phyloP scores from a whole-genome alignment of 1,140 invertebrate genomes.

The Onthophagus taurus region DNA sequence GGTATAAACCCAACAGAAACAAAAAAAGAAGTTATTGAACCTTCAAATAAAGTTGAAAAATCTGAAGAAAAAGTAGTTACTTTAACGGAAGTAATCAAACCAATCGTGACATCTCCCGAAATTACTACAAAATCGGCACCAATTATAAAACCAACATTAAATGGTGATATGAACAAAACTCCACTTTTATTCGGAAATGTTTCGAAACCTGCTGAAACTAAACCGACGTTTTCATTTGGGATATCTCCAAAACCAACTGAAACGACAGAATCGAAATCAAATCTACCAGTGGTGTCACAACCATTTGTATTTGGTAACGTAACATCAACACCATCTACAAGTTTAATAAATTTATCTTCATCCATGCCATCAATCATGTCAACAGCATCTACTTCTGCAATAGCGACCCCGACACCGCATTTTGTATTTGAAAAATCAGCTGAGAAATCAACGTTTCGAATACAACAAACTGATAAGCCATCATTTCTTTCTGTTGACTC shows the following conservation, averaged over 20 bases:
- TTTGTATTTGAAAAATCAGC: conserved; percentile 9
- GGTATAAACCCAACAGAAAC: conserved; percentile 5
- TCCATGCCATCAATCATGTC: neutral
- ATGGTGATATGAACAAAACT: neutral
- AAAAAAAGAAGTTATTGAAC: neutral
- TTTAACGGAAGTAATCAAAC: conserved; percentile 23
- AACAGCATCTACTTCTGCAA: conserved; percentile 12
- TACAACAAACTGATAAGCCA: conserved; percentile 1
- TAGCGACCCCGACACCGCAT: conserved; percentile 12
- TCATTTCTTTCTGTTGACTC: neutral
- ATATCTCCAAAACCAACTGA: conserved; percentile 14
- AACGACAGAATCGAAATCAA: conserved; percentile 2
- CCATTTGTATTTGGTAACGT: neutral
- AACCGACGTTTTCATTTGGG: conserved; percentile 23
- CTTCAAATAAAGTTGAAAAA: too few relatives aligned
- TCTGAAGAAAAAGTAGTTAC: conserved; percentile 36
- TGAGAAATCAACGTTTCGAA: conserved; percentile 5
- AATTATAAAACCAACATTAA: conserved; percentile 4
- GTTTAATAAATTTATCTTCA: neutral
- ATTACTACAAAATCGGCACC: neutral
- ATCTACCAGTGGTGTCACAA: conserved; percentile 7
- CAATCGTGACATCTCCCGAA: conserved; percentile 12
- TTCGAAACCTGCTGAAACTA: conserved; percentile 2
- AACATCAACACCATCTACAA: neutral
- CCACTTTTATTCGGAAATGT: neutral